Evolutionary conservation across 2,888 invertebrate species (phyloP), one percentile per base, ranked within the genome.

Genomic region (Apamea sordens): DNA sequence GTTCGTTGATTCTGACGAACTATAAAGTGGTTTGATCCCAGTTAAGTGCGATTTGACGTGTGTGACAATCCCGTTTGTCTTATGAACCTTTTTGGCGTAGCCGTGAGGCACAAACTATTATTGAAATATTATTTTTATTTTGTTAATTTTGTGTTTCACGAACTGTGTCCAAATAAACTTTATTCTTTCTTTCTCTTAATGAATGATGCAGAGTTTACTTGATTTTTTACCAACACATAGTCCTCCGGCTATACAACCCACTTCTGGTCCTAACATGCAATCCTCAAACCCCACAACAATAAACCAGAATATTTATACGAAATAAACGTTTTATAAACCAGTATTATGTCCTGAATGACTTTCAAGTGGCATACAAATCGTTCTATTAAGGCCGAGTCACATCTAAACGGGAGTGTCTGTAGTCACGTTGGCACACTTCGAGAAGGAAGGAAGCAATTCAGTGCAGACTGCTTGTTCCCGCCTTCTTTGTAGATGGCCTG

Each of bases 371-470:
- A 64, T 85, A 80, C 80, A 81, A 84, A 86, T 69, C 50, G 73
- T 73, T 76, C 36, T 82, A 88, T 85, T 88, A 83, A 61, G 59
- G 32, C 71, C 53, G 73, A 72, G 74, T 78, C 80, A 74, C 59
- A 83, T 81, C 72, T 86, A 80, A 65, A 61, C 74, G 41, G 67
- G 76, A 79, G 68, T 80, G 76, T 80, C 73, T 70, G 80, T 50
- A 91, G 92, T 88, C 92, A 91, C 91, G 89, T 90, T 79, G 78
- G 73, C 67, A 69, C 79, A 84, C 80, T 83, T 74, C 79, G 77
- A 70, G 69, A 63, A 85, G 91, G 92, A 91, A 91, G 91, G 90
- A 90, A 90, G 88, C 86, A 90, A 91, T 91, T 90, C 85, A 68
- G 73, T 77, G 85, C 86, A 89, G 89, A 85, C 83, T 77, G 65